phyloP scores from a whole-genome alignment of 2,113 vertebrate species.

The Mesoclemmys tuberculata region DNA sequence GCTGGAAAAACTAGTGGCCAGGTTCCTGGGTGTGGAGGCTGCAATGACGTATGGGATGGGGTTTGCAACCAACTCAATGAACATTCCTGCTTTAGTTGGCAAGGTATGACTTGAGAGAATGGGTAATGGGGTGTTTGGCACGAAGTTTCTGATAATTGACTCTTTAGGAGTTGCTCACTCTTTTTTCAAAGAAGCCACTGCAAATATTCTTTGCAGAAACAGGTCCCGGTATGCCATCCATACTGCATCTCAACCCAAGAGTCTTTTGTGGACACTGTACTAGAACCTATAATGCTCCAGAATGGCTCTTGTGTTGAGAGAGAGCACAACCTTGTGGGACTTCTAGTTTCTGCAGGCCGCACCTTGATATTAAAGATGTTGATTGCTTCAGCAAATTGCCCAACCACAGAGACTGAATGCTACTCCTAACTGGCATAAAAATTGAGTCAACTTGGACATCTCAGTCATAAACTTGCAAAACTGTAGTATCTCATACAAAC shows the following conservation, averaged over 20 bases:
- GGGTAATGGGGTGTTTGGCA: not conserved
- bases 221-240: not conserved
- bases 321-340: not conserved
- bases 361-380: not conserved
- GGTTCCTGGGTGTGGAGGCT: slow-evolving; percentile 94
- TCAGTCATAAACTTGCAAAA: not conserved
- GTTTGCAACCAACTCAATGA: slow-evolving; percentile 98
- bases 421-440: not conserved
- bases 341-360: not conserved
- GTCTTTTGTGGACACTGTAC: not conserved
- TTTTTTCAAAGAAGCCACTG: not conserved
- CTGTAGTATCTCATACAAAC: not conserved
- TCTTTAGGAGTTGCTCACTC: not conserved
- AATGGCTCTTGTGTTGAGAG: not conserved
- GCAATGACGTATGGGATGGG: slow-evolving; percentile 97
- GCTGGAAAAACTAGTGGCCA: slow-evolving; percentile 89
- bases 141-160: not conserved
- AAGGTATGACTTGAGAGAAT: slow-evolving; percentile 82
- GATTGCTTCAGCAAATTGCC: not conserved
- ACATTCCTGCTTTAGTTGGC: slow-evolving; percentile 94
- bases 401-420: not conserved
- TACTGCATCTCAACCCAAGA: not conserved
- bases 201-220: not conserved
- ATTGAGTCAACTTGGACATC: not conserved
- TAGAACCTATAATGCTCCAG: not conserved